A percentile compares a stretch with the other conserved stretches of the same genome.
phyloP scores from a whole-genome alignment of 2,888 invertebrate genomes.

The Leptogaster cylindrica region DNA sequence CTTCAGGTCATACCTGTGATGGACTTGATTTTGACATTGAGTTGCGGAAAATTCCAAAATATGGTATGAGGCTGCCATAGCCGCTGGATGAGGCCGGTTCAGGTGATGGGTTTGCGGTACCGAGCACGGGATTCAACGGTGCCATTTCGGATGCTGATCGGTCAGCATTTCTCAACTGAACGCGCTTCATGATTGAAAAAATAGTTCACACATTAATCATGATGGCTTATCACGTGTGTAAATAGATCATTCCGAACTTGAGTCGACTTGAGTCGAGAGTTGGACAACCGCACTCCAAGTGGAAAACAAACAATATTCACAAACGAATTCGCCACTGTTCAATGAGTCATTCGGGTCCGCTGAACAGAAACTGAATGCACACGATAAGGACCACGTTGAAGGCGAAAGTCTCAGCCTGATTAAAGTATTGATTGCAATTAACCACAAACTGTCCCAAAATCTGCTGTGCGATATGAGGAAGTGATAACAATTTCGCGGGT shows the following conservation, averaged over 20 bases:
- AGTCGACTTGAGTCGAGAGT: too few relatives aligned
- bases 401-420: neutral
- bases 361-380: neutral
- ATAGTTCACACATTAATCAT: too few relatives aligned
- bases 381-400: constrained; percentile 2
- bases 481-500: constrained; percentile 18
- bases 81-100: constrained; percentile 45
- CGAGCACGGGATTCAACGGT: constrained; percentile 58
- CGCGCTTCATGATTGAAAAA: constrained; percentile 28
- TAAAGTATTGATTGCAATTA: neutral
- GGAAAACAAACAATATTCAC: neutral
- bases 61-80: constrained; percentile 60
- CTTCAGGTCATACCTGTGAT: constrained; percentile 54
- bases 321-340: constrained; percentile 1
- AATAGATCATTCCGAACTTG: too few relatives aligned
- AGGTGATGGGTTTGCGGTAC: constrained; percentile 14
- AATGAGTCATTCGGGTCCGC: constrained; percentile 10
- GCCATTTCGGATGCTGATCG: constrained; percentile 60
- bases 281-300: neutral
- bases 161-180: constrained; percentile 10
- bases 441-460: neutral
- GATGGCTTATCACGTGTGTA: too few relatives aligned
- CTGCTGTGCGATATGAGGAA: neutral
- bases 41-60: constrained; percentile 57
- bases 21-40: constrained; percentile 55